Percentiles rank a stretch among this genome's conserved stretches.
Evolutionary conservation across 2,797 vertebrate species (phyloP).

Genomic region (Sciurus vulgaris): DNA sequence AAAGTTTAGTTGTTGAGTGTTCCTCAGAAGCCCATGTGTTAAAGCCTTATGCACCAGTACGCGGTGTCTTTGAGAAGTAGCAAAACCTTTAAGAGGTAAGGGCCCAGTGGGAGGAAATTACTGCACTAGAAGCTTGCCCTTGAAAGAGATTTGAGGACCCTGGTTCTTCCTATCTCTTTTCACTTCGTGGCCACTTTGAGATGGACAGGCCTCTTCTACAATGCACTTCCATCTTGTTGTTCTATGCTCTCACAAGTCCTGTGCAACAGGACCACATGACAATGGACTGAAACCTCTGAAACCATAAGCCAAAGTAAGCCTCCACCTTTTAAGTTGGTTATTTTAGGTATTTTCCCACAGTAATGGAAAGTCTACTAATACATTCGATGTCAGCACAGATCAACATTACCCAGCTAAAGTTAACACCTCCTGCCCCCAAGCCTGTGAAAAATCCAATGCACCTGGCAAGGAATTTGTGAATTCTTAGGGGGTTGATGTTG

Average conservation of each 20-base stretch:
- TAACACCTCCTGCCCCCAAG: background rate
- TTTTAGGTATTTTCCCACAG: background rate
- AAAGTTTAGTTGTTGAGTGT: background rate
- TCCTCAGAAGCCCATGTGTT: background rate
- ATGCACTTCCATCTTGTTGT: background rate
- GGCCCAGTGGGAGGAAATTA: background rate
- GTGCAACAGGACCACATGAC: background rate
- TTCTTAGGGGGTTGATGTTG: background rate
- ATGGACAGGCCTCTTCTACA: background rate
- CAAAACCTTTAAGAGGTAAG: background rate
- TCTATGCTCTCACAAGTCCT: background rate
- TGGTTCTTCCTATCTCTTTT: background rate
- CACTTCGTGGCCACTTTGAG: background rate
- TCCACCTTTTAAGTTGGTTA: background rate
- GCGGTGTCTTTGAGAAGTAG: no score
- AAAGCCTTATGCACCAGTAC: background rate
- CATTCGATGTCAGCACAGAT: background rate
- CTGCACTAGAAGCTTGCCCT: background rate
- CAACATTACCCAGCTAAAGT: background rate
- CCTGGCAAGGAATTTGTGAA: background rate
- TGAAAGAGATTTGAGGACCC: background rate
- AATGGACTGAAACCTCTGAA: background rate
- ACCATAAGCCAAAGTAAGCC: background rate
- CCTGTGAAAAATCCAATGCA: background rate
- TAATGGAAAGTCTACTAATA: no score